Conservation (phyloP, 2,888 invertebrate species). For the Thysanoteuthis rhombus region DNA sequence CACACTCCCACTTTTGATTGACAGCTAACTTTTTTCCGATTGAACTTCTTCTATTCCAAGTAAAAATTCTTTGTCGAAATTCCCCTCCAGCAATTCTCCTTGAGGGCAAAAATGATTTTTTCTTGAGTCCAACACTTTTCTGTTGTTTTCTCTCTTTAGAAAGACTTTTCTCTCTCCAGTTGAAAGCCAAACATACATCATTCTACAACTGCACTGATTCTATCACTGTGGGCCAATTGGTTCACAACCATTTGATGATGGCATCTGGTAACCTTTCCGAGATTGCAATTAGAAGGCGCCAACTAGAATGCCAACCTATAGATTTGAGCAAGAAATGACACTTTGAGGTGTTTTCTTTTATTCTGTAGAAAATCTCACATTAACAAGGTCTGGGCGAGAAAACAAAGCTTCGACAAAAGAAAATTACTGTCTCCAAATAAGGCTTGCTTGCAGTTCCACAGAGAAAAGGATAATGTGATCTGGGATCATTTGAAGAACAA, state of each 20-base stretch:
- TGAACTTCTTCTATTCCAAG: background rate
- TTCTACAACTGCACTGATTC: background rate
- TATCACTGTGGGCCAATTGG: background rate
- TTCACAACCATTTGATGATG: background rate
- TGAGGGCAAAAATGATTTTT: background rate
- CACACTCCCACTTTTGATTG: background rate
- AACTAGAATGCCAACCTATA: background rate
- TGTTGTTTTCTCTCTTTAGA: background rate
- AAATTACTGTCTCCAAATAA: background rate
- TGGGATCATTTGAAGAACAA: background rate
- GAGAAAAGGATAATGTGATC: background rate
- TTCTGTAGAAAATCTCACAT: background rate
- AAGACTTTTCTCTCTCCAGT: background rate
- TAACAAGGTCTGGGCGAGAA: background rate
- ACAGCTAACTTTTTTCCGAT: background rate
- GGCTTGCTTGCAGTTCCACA: background rate
- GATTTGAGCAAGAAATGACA: background rate
- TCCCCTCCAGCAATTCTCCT: background rate
- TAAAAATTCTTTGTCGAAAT: constrained; percentile 15
- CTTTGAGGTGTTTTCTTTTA: background rate
- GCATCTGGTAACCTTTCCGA: background rate
- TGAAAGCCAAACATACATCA: background rate
- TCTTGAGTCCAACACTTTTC: background rate
- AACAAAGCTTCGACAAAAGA: background rate
- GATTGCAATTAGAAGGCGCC: background rate